A percentile compares a stretch with the other conserved stretches of the same genome.
Evolutionary conservation across 2,797 vertebrate genomes (phyloP).

Genomic region (Cossypha niveicapilla): DNA sequence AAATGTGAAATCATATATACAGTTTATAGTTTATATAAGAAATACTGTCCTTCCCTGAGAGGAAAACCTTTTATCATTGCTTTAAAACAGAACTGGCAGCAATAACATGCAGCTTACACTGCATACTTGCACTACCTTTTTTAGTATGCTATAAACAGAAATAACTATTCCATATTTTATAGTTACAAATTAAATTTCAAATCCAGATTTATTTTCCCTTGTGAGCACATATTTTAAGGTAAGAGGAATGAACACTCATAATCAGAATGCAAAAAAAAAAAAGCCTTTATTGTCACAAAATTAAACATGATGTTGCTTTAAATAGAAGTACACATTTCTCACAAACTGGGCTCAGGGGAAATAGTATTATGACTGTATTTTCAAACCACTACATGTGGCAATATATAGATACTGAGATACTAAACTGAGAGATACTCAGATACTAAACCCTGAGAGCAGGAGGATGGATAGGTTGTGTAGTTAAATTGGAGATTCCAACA

Average conservation of each 20-base stretch:
- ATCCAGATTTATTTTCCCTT: slow-evolving; percentile 37
- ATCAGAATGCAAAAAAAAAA: slow-evolving; percentile 5
- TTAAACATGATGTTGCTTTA: slow-evolving; percentile 37
- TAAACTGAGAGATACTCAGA: background rate
- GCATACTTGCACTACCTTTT: background rate
- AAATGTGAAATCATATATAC: background rate
- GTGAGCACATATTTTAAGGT: background rate
- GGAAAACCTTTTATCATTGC: background rate
- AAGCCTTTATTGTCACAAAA: background rate
- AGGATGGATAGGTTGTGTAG: background rate
- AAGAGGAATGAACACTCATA: background rate
- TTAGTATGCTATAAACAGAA: slow-evolving; percentile 34
- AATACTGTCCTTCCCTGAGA: background rate
- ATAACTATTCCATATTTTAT: slow-evolving; percentile 13
- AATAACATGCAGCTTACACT: background rate
- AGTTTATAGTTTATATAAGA: background rate
- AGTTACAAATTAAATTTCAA: slow-evolving; percentile 32
- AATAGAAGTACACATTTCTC: slow-evolving; percentile 16
- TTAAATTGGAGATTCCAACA: background rate
- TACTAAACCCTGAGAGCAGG: background rate
- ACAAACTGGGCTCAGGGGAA: background rate
- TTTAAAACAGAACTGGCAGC: background rate
- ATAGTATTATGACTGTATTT: background rate
- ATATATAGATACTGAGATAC: background rate
- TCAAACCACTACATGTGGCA: background rate